Base-by-base conservation (phyloP, 2,888 invertebrate species). In the Emmelina monodactyla region DNA sequence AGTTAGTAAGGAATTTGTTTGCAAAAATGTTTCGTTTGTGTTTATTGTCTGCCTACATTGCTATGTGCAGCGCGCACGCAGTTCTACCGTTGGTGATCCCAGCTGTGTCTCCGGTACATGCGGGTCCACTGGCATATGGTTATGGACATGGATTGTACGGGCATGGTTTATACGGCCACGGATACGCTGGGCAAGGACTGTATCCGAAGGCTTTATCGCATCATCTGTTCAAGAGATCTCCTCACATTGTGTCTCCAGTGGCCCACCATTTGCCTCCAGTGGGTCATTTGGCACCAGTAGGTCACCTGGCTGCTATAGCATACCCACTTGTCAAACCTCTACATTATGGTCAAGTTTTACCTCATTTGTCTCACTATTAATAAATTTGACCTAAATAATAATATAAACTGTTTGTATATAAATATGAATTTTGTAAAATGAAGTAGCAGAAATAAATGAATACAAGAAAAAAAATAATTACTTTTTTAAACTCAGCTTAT, bases 231-330 rank as follows among this genome's bases (percentile, higher is more conserved):
- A 76, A 73, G 51, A 58, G 75, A 7, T 75, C 73, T 9, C 68
- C 71, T 10, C 60, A 67, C 14, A 59, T 62, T 0, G 52, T 54
- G 7, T n/a, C n/a, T n/a, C 59, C 59, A 1, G 35, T 56, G 28
- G 53, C 42, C 15, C 58, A 56, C 22, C 47, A 46, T 2, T 50
- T 45, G 14, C 50, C 47, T 10, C 33, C 33, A 14, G 51, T 47
- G 6, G 49, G 43, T 6, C 52, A 53, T n/a, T 25, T 61, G 1
- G 54, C 53, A 6, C 55, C 53, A 0, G 48, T 64, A 1, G 51
- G 55, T 16, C 81, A 82, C 25, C 63, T 73, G 2, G 72, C 83
- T 1, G n/a, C n/a, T n/a, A n/a, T n/a, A n/a, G n/a, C n/a, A n/a
- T n/a, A n/a, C n/a, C n/a, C n/a, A n/a, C n/a, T n/a, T n/a, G n/a